Evolutionary conservation across 2,888 invertebrate genomes (phyloP), one percentile per base, ranked within the genome.

Genomic region (Drosophila gaucha): DNA sequence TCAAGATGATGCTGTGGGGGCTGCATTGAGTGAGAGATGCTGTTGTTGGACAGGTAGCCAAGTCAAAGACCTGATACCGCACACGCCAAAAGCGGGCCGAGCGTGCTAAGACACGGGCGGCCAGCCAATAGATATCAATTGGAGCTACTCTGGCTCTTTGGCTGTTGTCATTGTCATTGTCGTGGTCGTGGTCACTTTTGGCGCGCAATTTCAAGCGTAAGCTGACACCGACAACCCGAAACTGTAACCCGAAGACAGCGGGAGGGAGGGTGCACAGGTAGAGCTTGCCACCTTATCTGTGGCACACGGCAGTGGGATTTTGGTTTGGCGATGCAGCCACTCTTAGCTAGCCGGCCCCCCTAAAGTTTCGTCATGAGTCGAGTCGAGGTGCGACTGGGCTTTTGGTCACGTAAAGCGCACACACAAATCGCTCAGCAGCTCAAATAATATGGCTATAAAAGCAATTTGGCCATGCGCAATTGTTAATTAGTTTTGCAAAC

Each of bases 321-420:
- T 33, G 60, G 52, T 18, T 1, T 35, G 35, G 8, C 39, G 41
- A 16, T 41, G 58, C 51, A 44, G 57, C 44, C 33, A 60, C 75
- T 65, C 52, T 44, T 33, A 41, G 41, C 41, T 41, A 49, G 58
- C 56, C 57, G 57, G 65, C 24, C 49, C 49, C 39, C 64, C 52
- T 58, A 60, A 67, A 44, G 67, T 70, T 67, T 77, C 80, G 78
- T 80, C 68, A 80, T 78, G 59, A 54, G 49, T 59, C 24, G 24
- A n/a, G n/a, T 49, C n/a, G 49, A n/a, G n/a, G 49, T 58, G 46
- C 44, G 78, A 75, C 66, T 65, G 57, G 74, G 79, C 46, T 52
- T 82, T 85, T 89, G 80, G 89, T 90, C 89, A 90, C 89, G 89
- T 90, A 88, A 80, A 82, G 75, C 66, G 69, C 46, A 44, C 76